These are phyloP conservation scores for Drymonia ruficornis DNA, from an alignment of 2,888 invertebrate genomes.

Conservation along the genomic window DNA sequence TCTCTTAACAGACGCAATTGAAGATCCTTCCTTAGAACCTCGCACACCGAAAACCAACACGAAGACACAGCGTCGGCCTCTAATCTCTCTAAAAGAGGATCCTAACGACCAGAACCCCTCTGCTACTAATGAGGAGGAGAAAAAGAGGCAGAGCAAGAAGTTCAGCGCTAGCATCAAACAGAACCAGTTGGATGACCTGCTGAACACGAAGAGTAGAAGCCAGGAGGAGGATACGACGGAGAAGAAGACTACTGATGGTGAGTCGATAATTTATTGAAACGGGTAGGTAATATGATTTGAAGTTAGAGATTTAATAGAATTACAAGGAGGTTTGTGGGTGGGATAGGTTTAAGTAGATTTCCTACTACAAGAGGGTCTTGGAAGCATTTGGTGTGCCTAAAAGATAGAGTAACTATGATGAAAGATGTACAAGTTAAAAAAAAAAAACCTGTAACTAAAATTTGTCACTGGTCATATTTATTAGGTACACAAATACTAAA, in stretches of 20 bases:
- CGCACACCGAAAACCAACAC: constrained; percentile 42
- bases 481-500: too few species aligned
- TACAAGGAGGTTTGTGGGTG: neutral
- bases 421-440: too few species aligned
- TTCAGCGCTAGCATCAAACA: constrained; percentile 74
- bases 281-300: neutral
- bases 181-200: constrained; percentile 68
- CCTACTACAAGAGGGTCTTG: too few species aligned
- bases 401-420: too few species aligned
- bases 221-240: constrained; percentile 62
- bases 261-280: constrained; percentile 13
- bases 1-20: constrained; percentile 61
- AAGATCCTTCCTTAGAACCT: constrained; percentile 61
- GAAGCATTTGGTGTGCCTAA: too few species aligned
- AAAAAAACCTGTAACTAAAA: too few species aligned
- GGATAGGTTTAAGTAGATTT: too few species aligned
- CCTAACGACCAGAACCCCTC: constrained; percentile 68
- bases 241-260: constrained; percentile 58
- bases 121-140: constrained; percentile 75
- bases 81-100: constrained; percentile 62
- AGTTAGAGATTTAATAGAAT: neutral
- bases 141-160: constrained; percentile 77
- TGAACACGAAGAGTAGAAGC: constrained; percentile 51
- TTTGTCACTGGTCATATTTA: too few species aligned
- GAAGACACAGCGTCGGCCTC: constrained; percentile 68